A percentile compares a stretch with the other conserved stretches of the same genome.
These are phyloP conservation scores for Arbacia lixula DNA, from an alignment of 53 echinoderm and acorn worm species.

Conservation along the genomic window DNA sequence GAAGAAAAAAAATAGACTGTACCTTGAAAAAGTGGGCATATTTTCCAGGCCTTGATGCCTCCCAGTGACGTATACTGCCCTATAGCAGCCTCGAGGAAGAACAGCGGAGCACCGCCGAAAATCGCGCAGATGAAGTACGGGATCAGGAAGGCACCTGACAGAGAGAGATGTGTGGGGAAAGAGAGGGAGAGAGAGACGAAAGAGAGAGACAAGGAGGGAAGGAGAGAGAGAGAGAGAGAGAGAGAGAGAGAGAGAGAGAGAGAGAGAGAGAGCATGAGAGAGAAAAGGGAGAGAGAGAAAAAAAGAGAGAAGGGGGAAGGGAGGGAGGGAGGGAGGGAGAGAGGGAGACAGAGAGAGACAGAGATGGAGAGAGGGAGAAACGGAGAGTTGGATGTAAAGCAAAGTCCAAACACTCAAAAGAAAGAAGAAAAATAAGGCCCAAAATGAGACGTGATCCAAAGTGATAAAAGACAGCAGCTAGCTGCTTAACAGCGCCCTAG, in stretches of 20 bases:
- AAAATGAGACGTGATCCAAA: too few species aligned
- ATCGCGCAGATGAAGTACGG: constrained; percentile 90
- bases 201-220: neutral
- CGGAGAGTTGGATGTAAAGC: too few species aligned
- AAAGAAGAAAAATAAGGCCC: too few species aligned
- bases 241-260: neutral
- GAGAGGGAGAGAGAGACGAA: neutral
- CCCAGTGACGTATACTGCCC: constrained; percentile 95
- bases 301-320: neutral
- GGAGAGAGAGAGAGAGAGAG: neutral
- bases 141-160: constrained; percentile 90
- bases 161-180: neutral
- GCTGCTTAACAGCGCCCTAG: too few species aligned
- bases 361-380: neutral
- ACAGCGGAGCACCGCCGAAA: constrained; percentile 83
- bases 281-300: neutral
- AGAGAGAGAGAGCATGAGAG: neutral
- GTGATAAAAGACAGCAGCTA: too few species aligned
- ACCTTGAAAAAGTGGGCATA: constrained; percentile 98
- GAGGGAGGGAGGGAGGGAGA: neutral
- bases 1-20: too few species aligned
- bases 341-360: neutral
- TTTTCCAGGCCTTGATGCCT: constrained; percentile 92
- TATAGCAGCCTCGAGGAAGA: constrained; percentile 82
- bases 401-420: too few species aligned